These are phyloP conservation scores for Machimus rusticus DNA, from an alignment of 2,888 invertebrate species.

Conservation along the genomic window DNA sequence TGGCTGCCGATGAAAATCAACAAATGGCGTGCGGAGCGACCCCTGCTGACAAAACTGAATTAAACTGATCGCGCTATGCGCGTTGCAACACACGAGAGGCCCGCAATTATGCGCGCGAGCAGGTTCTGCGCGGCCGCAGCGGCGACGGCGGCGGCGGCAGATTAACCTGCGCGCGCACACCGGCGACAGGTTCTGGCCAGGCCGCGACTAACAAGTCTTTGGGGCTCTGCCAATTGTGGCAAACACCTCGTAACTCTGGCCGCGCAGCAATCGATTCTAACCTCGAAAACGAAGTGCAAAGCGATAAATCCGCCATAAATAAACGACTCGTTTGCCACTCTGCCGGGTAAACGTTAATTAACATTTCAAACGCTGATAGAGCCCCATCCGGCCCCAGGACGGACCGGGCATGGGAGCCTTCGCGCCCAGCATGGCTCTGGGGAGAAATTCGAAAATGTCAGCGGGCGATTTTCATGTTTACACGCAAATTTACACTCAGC, in stretches of 20 bases:
- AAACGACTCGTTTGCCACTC: conserved; percentile 38
- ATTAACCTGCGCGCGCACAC: background rate
- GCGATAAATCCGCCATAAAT: conserved; percentile 39
- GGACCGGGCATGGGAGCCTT: conserved; percentile 31
- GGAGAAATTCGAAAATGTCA: conserved; percentile 45
- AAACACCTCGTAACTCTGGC: conserved; percentile 39
- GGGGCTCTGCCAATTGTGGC: conserved; percentile 19
- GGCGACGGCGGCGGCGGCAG: background rate
- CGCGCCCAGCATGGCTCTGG: background rate
- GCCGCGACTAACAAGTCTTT: background rate
- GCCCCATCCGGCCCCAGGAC: background rate
- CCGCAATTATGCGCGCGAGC: background rate
- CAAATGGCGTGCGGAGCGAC: conserved; percentile 42
- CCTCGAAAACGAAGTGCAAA: conserved; percentile 39
- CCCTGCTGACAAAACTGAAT: conserved; percentile 44
- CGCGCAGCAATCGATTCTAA: conserved; percentile 36
- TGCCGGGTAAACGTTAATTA: conserved; percentile 38
- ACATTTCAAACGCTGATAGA: conserved; percentile 32
- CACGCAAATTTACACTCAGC: conserved; percentile 45
- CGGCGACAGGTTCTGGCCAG: conserved; percentile 15
- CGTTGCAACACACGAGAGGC: background rate
- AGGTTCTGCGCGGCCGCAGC: background rate
- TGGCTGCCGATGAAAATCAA: conserved; percentile 40
- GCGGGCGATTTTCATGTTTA: conserved; percentile 46
- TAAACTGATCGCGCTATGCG: conserved; percentile 32